Percentiles rank a stretch among this genome's conserved stretches.
phyloP scores from a whole-genome alignment of 2,113 vertebrate genomes.

The Anhinga rufa region DNA sequence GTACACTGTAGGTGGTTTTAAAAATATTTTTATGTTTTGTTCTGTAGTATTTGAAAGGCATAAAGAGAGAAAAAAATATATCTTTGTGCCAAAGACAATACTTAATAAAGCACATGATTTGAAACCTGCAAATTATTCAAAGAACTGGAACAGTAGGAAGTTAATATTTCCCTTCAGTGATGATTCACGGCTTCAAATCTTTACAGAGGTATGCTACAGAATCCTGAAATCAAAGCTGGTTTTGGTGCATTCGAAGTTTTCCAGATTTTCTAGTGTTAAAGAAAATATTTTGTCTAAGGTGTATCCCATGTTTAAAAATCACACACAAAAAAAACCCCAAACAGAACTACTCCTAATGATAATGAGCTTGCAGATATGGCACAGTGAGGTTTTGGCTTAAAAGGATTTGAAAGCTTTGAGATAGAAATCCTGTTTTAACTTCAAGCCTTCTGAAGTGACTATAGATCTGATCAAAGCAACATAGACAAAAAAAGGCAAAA shows the following conservation, averaged over 20 bases:
- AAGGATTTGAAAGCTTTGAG: not conserved
- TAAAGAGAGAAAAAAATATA: not conserved
- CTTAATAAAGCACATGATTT: not conserved
- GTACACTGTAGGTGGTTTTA: not conserved
- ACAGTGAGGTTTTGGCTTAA: not conserved
- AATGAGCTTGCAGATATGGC: not conserved
- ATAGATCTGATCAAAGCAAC: not conserved
- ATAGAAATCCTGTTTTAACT: not conserved
- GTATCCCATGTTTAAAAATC: not conserved
- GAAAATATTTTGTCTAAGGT: not conserved
- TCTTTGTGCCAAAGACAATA: not conserved
- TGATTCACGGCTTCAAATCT: not conserved
- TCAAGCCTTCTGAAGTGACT: not conserved
- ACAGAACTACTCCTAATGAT: not conserved
- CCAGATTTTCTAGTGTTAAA: not conserved
- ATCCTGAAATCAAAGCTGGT: not conserved
- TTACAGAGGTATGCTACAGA: not conserved
- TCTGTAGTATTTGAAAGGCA: not conserved
- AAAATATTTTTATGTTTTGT: not conserved
- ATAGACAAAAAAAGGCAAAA: not conserved
- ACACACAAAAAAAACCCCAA: not conserved
- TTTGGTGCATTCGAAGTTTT: not conserved
- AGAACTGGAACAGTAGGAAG: not conserved
- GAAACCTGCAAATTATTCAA: not conserved
- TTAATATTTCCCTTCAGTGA: not conserved